A percentile compares a stretch with the other conserved stretches of the same genome.
Evolutionary conservation across 2,888 invertebrate species (phyloP).

Genomic region (Cataglyphis rosenhaueri): DNA sequence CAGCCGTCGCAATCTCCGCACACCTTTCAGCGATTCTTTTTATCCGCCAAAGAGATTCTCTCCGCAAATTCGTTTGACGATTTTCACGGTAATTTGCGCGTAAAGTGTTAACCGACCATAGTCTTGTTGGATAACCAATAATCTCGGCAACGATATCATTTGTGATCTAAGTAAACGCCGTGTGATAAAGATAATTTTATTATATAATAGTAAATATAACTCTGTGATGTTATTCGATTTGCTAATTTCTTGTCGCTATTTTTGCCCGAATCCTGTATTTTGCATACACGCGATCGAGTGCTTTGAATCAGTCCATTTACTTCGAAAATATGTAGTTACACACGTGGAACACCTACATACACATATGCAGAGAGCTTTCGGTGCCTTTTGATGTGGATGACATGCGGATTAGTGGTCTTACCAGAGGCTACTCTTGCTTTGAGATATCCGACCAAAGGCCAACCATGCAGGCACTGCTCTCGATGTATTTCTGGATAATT

Average conservation of each 20-base stretch:
- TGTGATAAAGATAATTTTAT: neutral
- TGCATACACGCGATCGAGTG: constrained; percentile 36
- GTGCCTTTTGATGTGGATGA: constrained; percentile 75
- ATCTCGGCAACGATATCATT: neutral
- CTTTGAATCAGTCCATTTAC: constrained; percentile 54
- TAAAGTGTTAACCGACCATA: constrained; percentile 15
- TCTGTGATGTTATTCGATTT: neutral
- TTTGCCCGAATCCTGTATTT: constrained; percentile 35
- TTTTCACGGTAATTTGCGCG: constrained; percentile 19
- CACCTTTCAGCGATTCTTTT: constrained; percentile 52
- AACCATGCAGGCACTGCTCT: constrained; percentile 48
- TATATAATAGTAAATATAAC: neutral
- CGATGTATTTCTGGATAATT: constrained; percentile 77
- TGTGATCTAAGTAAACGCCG: neutral
- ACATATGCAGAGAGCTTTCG: neutral
- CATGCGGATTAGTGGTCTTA: constrained; percentile 76
- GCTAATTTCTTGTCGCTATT: neutral
- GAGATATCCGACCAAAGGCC: constrained; percentile 69
- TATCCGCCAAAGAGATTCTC: constrained; percentile 17
- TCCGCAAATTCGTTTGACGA: constrained; percentile 18
- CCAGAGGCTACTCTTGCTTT: constrained; percentile 76
- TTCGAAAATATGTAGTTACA: constrained; percentile 16
- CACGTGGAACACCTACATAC: neutral
- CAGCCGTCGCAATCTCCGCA: constrained; percentile 36
- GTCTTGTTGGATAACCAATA: constrained; percentile 17